These are phyloP conservation scores for Thomomys bottae DNA, from an alignment of 2,113 vertebrate species.

Conservation along the genomic window DNA sequence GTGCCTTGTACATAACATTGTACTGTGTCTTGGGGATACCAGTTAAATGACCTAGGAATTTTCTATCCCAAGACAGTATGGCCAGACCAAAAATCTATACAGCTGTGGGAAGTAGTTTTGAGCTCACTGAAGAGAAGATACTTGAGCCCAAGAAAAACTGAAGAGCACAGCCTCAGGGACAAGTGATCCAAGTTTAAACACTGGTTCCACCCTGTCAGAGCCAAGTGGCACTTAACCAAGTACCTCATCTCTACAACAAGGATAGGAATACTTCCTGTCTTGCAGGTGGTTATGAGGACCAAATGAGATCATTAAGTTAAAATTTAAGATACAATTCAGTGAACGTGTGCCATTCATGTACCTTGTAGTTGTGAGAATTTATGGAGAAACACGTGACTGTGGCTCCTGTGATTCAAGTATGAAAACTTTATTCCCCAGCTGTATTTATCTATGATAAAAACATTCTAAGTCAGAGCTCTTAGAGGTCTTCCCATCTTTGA, in stretches of 20 bases:
- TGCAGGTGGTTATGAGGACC: background rate
- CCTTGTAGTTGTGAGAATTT: background rate
- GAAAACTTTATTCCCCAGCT: background rate
- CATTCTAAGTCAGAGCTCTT: conserved; percentile 7
- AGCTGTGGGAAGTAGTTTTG: background rate
- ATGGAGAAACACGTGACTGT: background rate
- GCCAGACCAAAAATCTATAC: background rate
- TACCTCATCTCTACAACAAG: background rate
- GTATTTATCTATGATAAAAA: conserved; percentile 6
- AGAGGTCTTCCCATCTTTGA: background rate
- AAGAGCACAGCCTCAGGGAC: background rate
- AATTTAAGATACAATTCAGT: background rate
- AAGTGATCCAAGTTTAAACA: background rate
- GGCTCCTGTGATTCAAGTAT: background rate
- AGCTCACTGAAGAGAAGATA: background rate
- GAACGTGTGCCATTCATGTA: background rate
- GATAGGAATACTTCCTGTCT: background rate
- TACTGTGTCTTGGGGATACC: background rate
- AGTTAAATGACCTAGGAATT: background rate
- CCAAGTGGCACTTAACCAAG: background rate
- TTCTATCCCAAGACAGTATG: background rate
- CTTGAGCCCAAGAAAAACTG: conserved; percentile 1
- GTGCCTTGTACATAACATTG: too few relatives aligned
- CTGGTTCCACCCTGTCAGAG: background rate
- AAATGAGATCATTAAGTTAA: background rate